Percentiles rank a stretch among this genome's conserved stretches.
phyloP scores from a whole-genome alignment of 2,797 vertebrate genomes.

The Dendrocincla tyrannina region DNA sequence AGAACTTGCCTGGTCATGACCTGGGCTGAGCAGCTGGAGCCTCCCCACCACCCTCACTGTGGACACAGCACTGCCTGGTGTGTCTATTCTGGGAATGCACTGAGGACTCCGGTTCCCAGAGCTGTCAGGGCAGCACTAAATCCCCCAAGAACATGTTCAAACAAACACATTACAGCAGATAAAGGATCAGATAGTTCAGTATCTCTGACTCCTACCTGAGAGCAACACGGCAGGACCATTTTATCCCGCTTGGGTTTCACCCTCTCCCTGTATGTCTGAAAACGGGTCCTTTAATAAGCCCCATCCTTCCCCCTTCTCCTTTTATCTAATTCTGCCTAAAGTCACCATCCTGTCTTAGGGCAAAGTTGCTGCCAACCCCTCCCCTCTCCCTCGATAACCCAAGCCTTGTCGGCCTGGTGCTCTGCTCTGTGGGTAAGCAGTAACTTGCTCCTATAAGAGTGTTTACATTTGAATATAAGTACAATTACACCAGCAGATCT shows the following conservation, averaged over 20 bases:
- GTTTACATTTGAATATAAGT: constrained; percentile 81
- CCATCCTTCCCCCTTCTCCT: not conserved
- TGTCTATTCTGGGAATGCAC: not conserved
- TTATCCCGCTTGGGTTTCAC: not conserved
- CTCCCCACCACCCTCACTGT: fast-evolving
- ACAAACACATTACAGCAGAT: not conserved
- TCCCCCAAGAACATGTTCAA: not conserved
- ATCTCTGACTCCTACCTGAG: not conserved
- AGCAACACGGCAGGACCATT: not conserved
- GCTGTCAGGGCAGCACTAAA: not conserved
- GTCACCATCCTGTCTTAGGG: not conserved
- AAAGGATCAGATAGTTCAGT: not conserved
- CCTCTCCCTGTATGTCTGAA: not conserved
- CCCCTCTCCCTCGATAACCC: not conserved
- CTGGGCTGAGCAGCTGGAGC: not conserved
- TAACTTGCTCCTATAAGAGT: constrained; percentile 73
- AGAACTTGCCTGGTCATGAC: fast-evolving
- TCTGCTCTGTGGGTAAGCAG: constrained; percentile 29
- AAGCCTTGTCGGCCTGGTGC: not conserved
- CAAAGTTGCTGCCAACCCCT: not conserved
- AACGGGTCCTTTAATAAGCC: not conserved
- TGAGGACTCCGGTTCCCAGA: not conserved
- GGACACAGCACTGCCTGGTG: not conserved
- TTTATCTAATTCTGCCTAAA: not conserved
- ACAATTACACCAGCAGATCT: constrained; percentile 79